Base-by-base conservation (phyloP, 64 coral and sea anemone genomes). In the Pachyseris speciosa region DNA sequence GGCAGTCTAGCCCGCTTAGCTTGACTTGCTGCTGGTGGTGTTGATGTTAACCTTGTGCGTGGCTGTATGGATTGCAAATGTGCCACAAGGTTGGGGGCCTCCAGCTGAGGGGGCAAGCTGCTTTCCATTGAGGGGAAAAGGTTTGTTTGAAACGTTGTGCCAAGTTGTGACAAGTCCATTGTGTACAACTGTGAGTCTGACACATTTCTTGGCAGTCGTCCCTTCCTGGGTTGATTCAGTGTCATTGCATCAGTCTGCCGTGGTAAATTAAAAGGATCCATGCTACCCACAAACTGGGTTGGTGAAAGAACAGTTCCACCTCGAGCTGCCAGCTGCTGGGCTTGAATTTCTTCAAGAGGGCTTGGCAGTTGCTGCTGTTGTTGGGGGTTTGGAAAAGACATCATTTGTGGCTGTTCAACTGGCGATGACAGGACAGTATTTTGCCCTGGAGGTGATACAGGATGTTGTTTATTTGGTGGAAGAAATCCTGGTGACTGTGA, bases 31-130 rank as follows among this genome's bases (percentile, higher is more conserved):
- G 66, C 74, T 49, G 72, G 48, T 17, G 64, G 36, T 17, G 65
- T 30, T 4, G 76, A 86, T 64, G 94, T 30, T 27, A 64, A 33
- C 45, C 85, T 64, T 24, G 71, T 67, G 12, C 81, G 84, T 4
- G 91, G 79, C 70, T 75, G 91, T 76, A 91, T 88, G 63, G 95
- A 93, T 25, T 97, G 91, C 45, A 97, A 84, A 64, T 97, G 91
- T 33, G 95, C 95, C 51, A 83, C 95, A 29, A 97, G 72, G 52
- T 97, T 97, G 25, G 95, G 95, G 6, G 89, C 90, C 57, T 97
- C 91, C 20, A 93, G 39, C 63, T 97, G 90, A 15, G 95, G 73
- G 5, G 95, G 91, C 47, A 97, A 50, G 45, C 90, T 84, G 64
- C 69, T 83, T 55, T 97, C 95, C 44, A 92, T 64, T 32, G 90